A percentile compares a stretch with the other conserved stretches of the same genome.
phyloP scores from a whole-genome alignment of 2,888 invertebrate species.

The Eupithecia tripunctaria region DNA sequence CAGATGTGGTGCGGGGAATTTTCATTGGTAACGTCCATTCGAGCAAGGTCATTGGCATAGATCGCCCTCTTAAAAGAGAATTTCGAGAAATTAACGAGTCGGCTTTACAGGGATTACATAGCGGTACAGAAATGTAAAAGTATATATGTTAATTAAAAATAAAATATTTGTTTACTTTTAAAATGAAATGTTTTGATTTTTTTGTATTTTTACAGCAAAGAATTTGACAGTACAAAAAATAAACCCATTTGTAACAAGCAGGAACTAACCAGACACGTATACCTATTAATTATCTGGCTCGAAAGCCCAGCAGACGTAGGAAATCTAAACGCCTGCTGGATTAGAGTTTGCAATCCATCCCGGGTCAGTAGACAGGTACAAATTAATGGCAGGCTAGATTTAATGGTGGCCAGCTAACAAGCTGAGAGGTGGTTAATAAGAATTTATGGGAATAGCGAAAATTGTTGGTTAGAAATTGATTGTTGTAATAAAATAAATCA shows the following conservation, averaged over 20 bases:
- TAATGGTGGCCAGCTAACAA: slow-evolving; percentile 30
- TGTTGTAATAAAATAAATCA: slow-evolving; percentile 4
- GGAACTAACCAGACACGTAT: not conserved
- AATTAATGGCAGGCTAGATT: slow-evolving; percentile 34
- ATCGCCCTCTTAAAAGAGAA: too few species aligned
- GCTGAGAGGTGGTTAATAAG: slow-evolving; percentile 13
- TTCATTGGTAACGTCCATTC: too few species aligned
- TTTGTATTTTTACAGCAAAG: too few species aligned
- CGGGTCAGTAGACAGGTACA: slow-evolving; percentile 33
- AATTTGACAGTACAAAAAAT: too few species aligned
- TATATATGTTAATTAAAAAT: not conserved
- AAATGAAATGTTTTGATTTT: too few species aligned
- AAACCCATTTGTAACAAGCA: not conserved
- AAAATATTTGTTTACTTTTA: too few species aligned
- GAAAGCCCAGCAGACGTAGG: slow-evolving; percentile 14
- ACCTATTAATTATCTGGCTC: slow-evolving; percentile 28
- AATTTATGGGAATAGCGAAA: slow-evolving; percentile 1
- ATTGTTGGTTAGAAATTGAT: not conserved
- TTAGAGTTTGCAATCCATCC: slow-evolving; percentile 40
- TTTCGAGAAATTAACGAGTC: not conserved
- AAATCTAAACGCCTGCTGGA: slow-evolving; percentile 38
- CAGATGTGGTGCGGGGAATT: too few species aligned
- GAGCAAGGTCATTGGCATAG: too few species aligned
- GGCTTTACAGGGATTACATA: not conserved
- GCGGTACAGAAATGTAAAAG: too few species aligned